Evolutionary conservation across 2,797 vertebrate genomes (phyloP).

Genomic region (Delichon dasypus): DNA sequence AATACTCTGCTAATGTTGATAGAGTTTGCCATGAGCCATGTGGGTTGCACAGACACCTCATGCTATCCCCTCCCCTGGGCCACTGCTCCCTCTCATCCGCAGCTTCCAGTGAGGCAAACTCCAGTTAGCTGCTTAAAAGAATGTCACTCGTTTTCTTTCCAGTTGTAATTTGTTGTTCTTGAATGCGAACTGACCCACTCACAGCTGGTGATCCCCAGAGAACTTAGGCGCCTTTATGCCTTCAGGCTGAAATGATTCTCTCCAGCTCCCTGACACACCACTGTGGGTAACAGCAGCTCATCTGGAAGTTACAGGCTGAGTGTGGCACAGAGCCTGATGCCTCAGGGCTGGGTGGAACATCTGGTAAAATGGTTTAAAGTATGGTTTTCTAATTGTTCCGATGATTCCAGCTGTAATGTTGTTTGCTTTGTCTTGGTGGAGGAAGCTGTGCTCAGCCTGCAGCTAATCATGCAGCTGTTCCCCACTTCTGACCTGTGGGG

Average conservation of each 20-base stretch:
- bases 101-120: background rate
- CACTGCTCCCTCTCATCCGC: background rate
- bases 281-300: background rate
- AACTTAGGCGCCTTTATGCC: background rate
- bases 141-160: background rate
- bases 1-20: background rate
- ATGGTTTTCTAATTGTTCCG: background rate
- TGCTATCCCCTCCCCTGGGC: background rate
- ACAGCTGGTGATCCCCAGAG: background rate
- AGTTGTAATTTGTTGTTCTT: background rate
- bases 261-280: background rate
- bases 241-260: background rate
- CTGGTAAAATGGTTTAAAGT: background rate
- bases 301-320: background rate
- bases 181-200: background rate
- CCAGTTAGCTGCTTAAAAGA: background rate
- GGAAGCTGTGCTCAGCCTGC: background rate
- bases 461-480: background rate
- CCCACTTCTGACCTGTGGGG: background rate
- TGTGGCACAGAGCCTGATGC: background rate
- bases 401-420: background rate
- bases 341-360: background rate
- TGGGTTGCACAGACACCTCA: background rate
- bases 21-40: background rate
- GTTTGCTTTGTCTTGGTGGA: constrained; percentile 18